These are phyloP conservation scores for Willisornis vidua DNA, from an alignment of 2,113 vertebrate genomes.

Conservation along the genomic window DNA sequence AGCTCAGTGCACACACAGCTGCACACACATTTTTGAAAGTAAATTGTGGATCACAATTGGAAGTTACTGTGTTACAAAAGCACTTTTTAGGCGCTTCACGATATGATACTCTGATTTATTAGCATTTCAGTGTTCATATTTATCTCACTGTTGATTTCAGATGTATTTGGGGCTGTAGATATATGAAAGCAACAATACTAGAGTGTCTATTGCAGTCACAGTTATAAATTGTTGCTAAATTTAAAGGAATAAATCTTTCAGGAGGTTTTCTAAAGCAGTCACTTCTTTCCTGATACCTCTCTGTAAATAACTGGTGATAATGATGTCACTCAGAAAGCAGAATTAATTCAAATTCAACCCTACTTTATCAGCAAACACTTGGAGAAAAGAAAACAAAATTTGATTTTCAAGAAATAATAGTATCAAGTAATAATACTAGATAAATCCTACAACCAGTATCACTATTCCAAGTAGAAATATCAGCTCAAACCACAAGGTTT, in stretches of 20 bases:
- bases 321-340: neutral
- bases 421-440: neutral
- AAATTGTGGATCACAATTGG: neutral
- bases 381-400: neutral
- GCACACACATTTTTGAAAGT: neutral
- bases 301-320: neutral
- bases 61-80: neutral
- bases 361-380: neutral
- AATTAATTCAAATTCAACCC: neutral
- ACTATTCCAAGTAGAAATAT: neutral
- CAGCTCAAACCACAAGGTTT: neutral
- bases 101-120: neutral
- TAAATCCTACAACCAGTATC: neutral
- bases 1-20: neutral
- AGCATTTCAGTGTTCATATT: neutral
- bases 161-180: neutral
- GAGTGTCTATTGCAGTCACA: neutral
- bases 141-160: neutral
- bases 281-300: neutral
- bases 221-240: neutral
- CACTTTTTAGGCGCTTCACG: neutral
- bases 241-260: neutral
- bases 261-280: neutral
- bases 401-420: neutral
- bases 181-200: neutral